Evolutionary conservation across 2,113 vertebrate species (phyloP).

Genomic region (Sclerurus mexicanus): DNA sequence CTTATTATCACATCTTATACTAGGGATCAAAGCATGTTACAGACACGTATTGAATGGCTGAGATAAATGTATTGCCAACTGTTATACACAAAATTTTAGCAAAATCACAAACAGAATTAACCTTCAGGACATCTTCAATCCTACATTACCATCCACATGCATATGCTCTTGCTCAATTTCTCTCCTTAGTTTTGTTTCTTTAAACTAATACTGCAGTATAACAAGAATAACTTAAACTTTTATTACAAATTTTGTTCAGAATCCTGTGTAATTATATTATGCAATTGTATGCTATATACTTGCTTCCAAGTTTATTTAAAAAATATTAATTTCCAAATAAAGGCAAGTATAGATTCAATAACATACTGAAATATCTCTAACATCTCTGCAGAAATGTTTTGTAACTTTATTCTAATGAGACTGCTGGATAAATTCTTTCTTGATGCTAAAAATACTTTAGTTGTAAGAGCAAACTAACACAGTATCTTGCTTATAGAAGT

Average conservation of each 20-base stretch:
- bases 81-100: neutral
- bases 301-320: neutral
- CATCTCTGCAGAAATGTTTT: neutral
- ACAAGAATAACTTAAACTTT: neutral
- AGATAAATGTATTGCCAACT: neutral
- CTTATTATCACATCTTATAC: neutral
- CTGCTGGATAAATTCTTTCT: neutral
- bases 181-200: neutral
- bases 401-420: neutral
- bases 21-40: neutral
- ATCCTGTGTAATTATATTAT: neutral
- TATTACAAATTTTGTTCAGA: neutral
- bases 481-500: neutral
- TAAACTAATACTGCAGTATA: neutral
- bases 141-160: neutral
- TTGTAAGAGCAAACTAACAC: neutral
- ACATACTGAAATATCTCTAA: neutral
- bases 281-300: neutral
- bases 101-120: neutral
- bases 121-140: neutral
- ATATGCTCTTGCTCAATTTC: neutral
- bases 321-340: neutral
- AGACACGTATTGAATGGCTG: accelerated
- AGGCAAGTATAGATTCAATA: neutral
- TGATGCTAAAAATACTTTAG: neutral